phyloP scores from a whole-genome alignment of 1,140 invertebrate species.

The Drosophila repleta region DNA sequence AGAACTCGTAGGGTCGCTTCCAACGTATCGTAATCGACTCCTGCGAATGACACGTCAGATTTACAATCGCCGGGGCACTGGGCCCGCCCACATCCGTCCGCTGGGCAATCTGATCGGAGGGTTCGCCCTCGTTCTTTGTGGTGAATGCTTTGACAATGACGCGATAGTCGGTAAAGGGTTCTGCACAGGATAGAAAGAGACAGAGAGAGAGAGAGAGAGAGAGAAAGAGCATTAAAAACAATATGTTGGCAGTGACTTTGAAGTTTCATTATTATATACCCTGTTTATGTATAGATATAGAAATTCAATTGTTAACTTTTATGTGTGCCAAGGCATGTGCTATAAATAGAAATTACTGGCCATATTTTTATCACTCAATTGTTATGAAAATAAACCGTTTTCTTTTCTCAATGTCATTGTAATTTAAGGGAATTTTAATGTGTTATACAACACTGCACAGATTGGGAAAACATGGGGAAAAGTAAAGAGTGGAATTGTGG shows the following conservation, averaged over 20 bases:
- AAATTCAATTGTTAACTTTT: neutral
- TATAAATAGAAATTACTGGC: neutral
- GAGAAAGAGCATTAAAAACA: constrained; percentile 9
- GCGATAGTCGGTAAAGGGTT: constrained; percentile 92
- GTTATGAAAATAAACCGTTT: neutral
- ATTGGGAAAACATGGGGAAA: too few relatives aligned
- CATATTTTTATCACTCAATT: constrained; percentile 2
- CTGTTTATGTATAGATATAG: neutral
- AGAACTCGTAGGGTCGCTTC: constrained; percentile 89
- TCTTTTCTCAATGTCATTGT: neutral
- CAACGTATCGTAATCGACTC: constrained; percentile 92
- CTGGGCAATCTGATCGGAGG: constrained; percentile 89
- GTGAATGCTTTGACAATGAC: constrained; percentile 93
- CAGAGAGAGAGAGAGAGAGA: constrained; percentile 18
- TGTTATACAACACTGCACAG: too few relatives aligned
- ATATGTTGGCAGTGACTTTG: constrained; percentile 10
- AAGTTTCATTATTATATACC: constrained; percentile 6
- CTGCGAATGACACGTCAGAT: constrained; percentile 91
- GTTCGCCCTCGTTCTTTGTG: constrained; percentile 89
- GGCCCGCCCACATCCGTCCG: constrained; percentile 93
- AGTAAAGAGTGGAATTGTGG: too few relatives aligned
- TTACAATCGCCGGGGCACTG: constrained; percentile 90
- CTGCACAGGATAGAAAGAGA: constrained; percentile 84
- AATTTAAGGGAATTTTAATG: neutral
- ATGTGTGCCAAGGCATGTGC: neutral